Evolutionary conservation across 1,140 invertebrate species (phyloP), one percentile per base, ranked within the genome.

Genomic region (Tribolium castaneum): DNA sequence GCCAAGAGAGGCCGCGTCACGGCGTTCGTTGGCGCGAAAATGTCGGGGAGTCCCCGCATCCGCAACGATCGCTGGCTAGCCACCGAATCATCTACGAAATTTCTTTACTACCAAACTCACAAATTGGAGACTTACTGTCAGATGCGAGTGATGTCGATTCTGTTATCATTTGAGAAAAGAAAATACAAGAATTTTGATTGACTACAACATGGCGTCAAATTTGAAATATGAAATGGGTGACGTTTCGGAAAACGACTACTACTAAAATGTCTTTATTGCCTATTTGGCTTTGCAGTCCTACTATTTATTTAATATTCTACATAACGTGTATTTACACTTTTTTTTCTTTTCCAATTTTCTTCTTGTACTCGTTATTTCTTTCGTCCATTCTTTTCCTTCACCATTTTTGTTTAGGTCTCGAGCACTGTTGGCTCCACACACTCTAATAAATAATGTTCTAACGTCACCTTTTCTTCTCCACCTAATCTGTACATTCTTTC

Each of bases 101-200:
- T 0, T 13, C 4, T 52, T 52, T 13, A 16, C 0, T 52, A 2
- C 13, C 14, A 16, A 19, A 13, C 16, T 16, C 6, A 12, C 6
- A 13, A 16, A 19, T n/a, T 14, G 4, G 12, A 1, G 14, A 66
- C 30, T 59, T 30, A 59, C 54, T 25, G n/a, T 59, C 34, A 30
- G 59, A 66, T 12, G 30, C n/a, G 1, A 30, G 1, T 4, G 59
- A 66, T 5, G 30, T 12, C 10, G 59, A 66, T 34, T 34, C 7
- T 12, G 59, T 4, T 6, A 35, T 34, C 59, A 66, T 66, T 35
- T 34, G 14, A 66, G 25, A 30, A 1, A 3, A 9, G 5, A 35
- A 35, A 35, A 66, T 25, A 22, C 54, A 22, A 66, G 12, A 66
- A 35, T 66, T 66, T 66, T 66, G 59, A 66, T 10, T 10, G 16